phyloP scores from a whole-genome alignment of 1,140 invertebrate species.

The Rhysida immarginata region DNA sequence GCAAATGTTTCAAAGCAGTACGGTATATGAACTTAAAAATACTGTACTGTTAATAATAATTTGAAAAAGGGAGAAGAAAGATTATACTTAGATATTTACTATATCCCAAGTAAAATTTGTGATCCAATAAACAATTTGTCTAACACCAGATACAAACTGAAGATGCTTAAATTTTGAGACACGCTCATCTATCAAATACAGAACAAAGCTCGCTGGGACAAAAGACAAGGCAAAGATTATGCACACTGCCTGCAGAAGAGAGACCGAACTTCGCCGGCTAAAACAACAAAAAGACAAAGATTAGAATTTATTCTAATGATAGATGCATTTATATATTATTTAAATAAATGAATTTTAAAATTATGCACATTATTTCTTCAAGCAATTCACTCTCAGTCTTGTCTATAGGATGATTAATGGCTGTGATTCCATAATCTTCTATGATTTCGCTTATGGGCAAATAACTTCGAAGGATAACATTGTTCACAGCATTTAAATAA shows the following conservation, averaged over 20 bases:
- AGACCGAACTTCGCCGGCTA: constrained; percentile 21
- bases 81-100: too few relatives aligned
- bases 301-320: neutral
- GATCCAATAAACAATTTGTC: constrained; percentile 37
- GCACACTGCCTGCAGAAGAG: constrained; percentile 36
- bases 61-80: too few relatives aligned
- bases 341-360: too few relatives aligned
- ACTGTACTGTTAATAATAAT: too few relatives aligned
- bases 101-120: constrained; percentile 44
- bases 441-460: constrained; percentile 26
- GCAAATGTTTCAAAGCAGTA: too few relatives aligned
- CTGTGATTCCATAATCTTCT: too few relatives aligned
- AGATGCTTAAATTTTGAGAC: constrained; percentile 42
- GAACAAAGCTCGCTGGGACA: constrained; percentile 46
- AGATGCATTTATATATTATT: neutral
- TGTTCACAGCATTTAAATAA: constrained; percentile 45
- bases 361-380: constrained; percentile 13
- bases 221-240: constrained; percentile 47
- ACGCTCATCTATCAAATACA: constrained; percentile 47
- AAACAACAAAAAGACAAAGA: constrained; percentile 8
- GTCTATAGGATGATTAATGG: constrained; percentile 41
- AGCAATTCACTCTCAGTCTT: constrained; percentile 33
- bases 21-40: too few relatives aligned
- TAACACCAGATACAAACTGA: constrained; percentile 45
- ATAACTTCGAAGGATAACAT: constrained; percentile 37